phyloP scores from a whole-genome alignment of 2,113 vertebrate genomes.

The human region GRCh38 chr1:236561001-236561500 shows the following conservation, averaged over 20 bases:
- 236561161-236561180: background rate
- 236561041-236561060: background rate
- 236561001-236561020: background rate
- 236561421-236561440: background rate
- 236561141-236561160: background rate
- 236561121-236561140: background rate
- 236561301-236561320: background rate
- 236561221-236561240: conserved; percentile 86
- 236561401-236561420: background rate
- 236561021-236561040: background rate
- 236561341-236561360: background rate
- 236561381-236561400: background rate
- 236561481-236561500: background rate
- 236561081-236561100: background rate
- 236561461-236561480: background rate
- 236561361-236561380: background rate
- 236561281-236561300: conserved; percentile 56
- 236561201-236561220: background rate
- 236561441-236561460: background rate
- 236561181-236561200: background rate
- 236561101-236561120: background rate
- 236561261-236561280: conserved; percentile 83
- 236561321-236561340: background rate
- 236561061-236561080: background rate
- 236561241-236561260: conserved; percentile 79